phyloP scores from a whole-genome alignment of 2,888 invertebrate species.

The Glyphotaelius pellucidus region DNA sequence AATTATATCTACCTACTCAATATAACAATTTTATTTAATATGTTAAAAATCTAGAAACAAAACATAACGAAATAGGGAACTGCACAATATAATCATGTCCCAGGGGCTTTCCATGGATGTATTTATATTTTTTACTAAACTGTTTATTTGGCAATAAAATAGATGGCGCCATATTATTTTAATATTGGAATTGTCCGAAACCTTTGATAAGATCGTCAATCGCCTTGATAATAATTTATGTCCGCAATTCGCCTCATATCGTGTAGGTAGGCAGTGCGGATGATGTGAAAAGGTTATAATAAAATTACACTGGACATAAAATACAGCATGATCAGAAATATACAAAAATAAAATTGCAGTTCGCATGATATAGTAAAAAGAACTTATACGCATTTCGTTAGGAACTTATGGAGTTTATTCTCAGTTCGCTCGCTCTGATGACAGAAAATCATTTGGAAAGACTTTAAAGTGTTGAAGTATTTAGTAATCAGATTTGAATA shows the following conservation, averaged over 20 bases:
- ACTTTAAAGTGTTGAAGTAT: background rate
- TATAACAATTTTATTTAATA: too few relatives aligned
- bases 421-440: background rate
- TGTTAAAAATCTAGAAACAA: background rate
- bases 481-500: background rate
- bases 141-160: conserved; percentile 35
- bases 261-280: conserved; percentile 4
- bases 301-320: conserved; percentile 30
- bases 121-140: conserved; percentile 35
- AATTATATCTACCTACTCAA: too few relatives aligned
- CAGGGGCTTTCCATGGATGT: background rate
- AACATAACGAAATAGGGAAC: background rate
- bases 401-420: background rate
- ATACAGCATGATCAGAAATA: conserved; percentile 36
- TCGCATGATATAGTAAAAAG: too few relatives aligned
- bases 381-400: too few relatives aligned
- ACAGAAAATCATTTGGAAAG: background rate
- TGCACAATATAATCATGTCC: background rate
- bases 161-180: conserved; percentile 20
- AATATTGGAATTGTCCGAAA: conserved; percentile 29
- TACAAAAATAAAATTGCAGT: background rate
- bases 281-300: conserved; percentile 51
- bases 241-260: conserved; percentile 31
- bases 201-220: conserved; percentile 50
- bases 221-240: conserved; percentile 17